Evolutionary conservation across 2,888 invertebrate species (phyloP), one percentile per base, ranked within the genome.

Genomic region (Dasypolia templi): DNA sequence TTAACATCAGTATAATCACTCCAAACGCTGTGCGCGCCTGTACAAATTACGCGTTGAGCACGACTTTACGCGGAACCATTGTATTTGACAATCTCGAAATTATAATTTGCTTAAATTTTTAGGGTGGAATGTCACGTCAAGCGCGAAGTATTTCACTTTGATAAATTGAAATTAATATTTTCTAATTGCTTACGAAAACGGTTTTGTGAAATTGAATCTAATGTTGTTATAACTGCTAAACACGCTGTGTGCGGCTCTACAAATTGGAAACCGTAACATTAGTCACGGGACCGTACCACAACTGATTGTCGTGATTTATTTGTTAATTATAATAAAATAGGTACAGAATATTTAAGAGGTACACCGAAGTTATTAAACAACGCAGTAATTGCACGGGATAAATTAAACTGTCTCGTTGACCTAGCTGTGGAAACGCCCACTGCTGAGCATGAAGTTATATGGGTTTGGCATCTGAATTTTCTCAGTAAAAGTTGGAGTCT

Each of bases 1-100:
- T 91, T 90, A 91, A 89, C 73, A 72, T 68, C 46, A 51, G 72
- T 62, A 49, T 79, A 86, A 80, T 85, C 82, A 86, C 73, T 61
- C 58, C 42, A 35, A 62, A 79, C 76, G 75, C 56, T 72, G 84
- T 56, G 72, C 61, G 44, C 72, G 73, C 68, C 56, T 72, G 72
- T 76, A 81, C 80, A 73, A 71, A 63, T 71, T 84, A 79, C 55
- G 85, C 82, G 70, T 65, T 62, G 59, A 59, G 56, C 66, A 63
- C 53, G 61, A 63, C 39, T 77, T 46, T 59, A 73, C 67, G 64
- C 65, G 42, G 56, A 49, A 68, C 32, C 35, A 42, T 70, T 55
- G 56, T 65, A 53, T 79, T 83, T 69, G 75, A 81, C 70, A 71
- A 61, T 71, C 55, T 71, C 69, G 64, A 71, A 65, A 61, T 73